Base-by-base conservation (phyloP, 2,888 invertebrate species). In the Baccha elongata region DNA sequence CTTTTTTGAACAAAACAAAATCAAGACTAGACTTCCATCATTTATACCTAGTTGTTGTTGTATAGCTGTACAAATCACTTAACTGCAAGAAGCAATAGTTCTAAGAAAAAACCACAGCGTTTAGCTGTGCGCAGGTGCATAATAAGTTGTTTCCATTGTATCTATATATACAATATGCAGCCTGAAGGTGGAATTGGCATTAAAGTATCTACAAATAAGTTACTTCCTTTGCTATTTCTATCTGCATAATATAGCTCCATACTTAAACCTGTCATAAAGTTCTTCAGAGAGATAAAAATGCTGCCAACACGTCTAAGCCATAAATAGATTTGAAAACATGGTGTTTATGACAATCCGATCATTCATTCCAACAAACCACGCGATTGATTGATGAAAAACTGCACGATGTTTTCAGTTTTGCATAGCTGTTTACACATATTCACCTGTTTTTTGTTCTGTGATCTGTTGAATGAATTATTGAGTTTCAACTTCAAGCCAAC, bases 261-360 rank as follows among this genome's bases (percentile, higher is more conserved):
- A 13, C 13, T n/a, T n/a, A n/a, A 46, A 26, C 40, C 44, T 4
- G 35, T 35, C 40, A 60, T 42, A 44, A 11, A 15, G 15, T 40
- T 23, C 19, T 29, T 19, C 17, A 29, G 19, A 29, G 29, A 8
- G 5, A 17, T 13, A 40, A 48, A 6, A 11, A 50, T 10, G 23
- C 23, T 52, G 52, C 35, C 29, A 46, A 35, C 62, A 62, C 53
- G 55, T 55, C 58, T 32, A 35, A 8, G 29, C 32, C 37, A 48
- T 53, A 68, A 68, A 68, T 53, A 46, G 53, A 74, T 55, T 21
- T 35, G 15, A 68, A n/a, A 71, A 81, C 75, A 75, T 60, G n/a
- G 58, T 75, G 80, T 81, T 75, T 71, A 75, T 75, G 80, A 71
- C 75, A 81, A 71, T 81, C 60, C 64, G 50, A 60, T 64, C 55